These are phyloP conservation scores for Pterocles orientalis DNA, from an alignment of 2,113 vertebrate genomes.

Conservation along the genomic window DNA sequence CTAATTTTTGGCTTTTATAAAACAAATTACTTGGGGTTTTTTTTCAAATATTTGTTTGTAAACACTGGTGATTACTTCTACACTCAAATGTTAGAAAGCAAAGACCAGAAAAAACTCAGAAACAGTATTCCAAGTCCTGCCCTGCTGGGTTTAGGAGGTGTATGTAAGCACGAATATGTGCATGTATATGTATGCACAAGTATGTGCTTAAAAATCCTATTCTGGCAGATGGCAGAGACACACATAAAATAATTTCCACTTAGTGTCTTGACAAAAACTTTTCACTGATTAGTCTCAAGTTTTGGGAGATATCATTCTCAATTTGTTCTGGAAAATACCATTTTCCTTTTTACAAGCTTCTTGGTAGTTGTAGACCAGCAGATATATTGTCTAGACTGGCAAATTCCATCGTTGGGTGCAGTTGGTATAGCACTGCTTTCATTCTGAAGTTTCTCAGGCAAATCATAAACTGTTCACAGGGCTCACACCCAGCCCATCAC, in stretches of 20 bases:
- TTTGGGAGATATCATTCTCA: neutral
- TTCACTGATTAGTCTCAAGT: neutral
- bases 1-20: neutral
- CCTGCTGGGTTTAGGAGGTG: neutral
- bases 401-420: neutral
- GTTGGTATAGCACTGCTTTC: neutral
- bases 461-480: neutral
- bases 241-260: neutral
- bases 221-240: neutral
- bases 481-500: neutral
- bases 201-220: neutral
- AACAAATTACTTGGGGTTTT: fast-evolving
- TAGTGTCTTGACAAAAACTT: neutral
- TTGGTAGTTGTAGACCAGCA: neutral
- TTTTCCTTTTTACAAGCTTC: neutral
- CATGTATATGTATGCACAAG: neutral
- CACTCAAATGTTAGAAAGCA: neutral
- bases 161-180: fast-evolving
- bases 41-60: neutral
- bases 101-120: neutral
- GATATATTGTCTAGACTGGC: neutral
- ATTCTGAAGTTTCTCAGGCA: constrained; percentile 20
- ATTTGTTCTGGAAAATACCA: neutral
- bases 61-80: neutral
- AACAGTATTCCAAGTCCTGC: neutral